A percentile compares a stretch with the other conserved stretches of the same genome.
Conservation (phyloP, 2,113 vertebrate species). For the Rhinoptilus africanus region DNA sequence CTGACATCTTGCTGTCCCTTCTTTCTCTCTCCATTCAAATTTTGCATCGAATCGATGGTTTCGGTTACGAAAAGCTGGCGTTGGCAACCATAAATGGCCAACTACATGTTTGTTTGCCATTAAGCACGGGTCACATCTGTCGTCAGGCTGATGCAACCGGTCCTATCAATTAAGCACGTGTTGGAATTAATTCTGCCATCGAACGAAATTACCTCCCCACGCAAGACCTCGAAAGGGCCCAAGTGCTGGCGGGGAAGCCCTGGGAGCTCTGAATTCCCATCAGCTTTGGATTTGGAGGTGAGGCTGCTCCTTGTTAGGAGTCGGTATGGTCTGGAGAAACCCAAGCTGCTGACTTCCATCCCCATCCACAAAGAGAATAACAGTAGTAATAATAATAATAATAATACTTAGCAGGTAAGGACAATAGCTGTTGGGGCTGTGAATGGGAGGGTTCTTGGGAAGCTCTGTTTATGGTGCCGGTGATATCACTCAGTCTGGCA, state of each 20-base stretch:
- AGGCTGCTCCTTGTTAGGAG: not conserved
- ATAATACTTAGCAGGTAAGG: not conserved
- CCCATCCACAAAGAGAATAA: not conserved
- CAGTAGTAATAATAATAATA: not conserved
- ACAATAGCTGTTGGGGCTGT: not conserved
- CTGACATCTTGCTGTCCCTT: not conserved
- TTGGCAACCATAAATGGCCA: not conserved
- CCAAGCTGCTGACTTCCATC: not conserved
- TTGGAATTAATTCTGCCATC: not conserved
- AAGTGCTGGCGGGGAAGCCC: not conserved
- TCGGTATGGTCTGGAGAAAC: not conserved
- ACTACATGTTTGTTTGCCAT: accelerated
- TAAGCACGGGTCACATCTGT: not conserved
- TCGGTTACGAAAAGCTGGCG: not conserved
- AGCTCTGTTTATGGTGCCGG: not conserved
- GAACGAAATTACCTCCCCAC: not conserved
- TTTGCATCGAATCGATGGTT: not conserved
- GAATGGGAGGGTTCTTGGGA: not conserved
- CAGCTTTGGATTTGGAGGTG: not conserved
- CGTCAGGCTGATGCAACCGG: not conserved
- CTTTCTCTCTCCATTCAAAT: not conserved
- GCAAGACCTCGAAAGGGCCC: not conserved
- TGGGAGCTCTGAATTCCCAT: not conserved
- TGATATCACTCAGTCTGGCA: slow-evolving; percentile 14
- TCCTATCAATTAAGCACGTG: not conserved